A percentile compares a stretch with the other conserved stretches of the same genome.
Conservation (phyloP, 2,113 vertebrate genomes). For the Oenanthe oenanthe region DNA sequence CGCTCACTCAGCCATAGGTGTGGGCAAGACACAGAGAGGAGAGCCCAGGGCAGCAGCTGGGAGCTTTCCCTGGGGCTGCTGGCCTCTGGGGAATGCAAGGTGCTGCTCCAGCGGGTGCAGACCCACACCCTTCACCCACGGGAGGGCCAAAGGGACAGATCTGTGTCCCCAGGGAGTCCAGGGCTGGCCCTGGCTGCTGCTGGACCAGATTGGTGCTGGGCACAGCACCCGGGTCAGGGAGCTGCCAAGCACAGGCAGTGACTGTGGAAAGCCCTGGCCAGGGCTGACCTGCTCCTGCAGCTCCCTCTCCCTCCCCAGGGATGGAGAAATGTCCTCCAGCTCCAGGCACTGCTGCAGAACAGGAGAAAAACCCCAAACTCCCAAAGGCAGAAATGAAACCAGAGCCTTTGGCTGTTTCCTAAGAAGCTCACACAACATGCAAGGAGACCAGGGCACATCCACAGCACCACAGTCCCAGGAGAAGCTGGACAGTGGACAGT, state of each 20-base stretch:
- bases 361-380: neutral
- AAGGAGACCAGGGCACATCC: neutral
- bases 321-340: neutral
- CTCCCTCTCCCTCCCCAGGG: neutral
- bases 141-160: neutral
- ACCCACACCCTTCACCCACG: rapidly evolving
- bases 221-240: neutral
- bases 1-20: neutral
- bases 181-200: neutral
- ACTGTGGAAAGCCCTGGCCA: neutral
- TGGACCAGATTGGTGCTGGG: rapidly evolving
- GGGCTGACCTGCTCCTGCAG: neutral
- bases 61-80: neutral
- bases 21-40: neutral
- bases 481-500: neutral
- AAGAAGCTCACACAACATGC: neutral
- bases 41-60: neutral
- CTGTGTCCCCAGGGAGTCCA: neutral
- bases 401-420: neutral
- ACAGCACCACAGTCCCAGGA: neutral
- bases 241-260: rapidly evolving
- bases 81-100: neutral
- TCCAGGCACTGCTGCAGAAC: rapidly evolving
- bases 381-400: neutral
- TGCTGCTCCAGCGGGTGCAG: rapidly evolving